These are phyloP conservation scores for Magallana nippona DNA, from an alignment of 2,888 invertebrate genomes.

Conservation along the genomic window DNA sequence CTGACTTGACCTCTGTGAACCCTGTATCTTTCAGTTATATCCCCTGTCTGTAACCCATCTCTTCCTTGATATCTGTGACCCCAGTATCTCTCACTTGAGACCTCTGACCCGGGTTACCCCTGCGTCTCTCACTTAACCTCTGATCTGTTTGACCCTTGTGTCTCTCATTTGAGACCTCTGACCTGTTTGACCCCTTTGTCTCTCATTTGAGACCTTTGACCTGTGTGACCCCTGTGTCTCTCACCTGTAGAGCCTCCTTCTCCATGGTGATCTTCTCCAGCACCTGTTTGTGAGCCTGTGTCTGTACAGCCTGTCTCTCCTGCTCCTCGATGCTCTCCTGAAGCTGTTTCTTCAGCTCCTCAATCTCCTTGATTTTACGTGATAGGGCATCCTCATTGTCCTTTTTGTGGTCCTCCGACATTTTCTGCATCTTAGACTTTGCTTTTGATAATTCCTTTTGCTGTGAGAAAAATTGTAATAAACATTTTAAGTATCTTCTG, in stretches of 20 bases:
- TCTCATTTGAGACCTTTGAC: background rate
- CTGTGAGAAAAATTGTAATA: constrained; percentile 59
- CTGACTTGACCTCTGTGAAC: too few species aligned
- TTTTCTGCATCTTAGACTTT: constrained; percentile 66
- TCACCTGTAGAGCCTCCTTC: constrained; percentile 72
- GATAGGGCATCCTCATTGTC: constrained; percentile 66
- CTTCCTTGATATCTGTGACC: too few species aligned
- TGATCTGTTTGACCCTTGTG: too few species aligned
- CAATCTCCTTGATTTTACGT: constrained; percentile 70
- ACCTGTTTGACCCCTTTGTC: too few species aligned
- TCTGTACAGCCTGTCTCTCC: constrained; percentile 68
- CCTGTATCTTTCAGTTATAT: too few species aligned
- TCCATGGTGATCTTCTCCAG: constrained; percentile 70
- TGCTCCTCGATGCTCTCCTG: constrained; percentile 60
- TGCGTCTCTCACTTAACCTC: background rate
- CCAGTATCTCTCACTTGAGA: too few species aligned
- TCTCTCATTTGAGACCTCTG: too few species aligned
- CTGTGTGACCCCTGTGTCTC: background rate
- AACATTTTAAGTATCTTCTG: background rate
- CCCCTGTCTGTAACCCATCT: too few species aligned
- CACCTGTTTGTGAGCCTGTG: constrained; percentile 72
- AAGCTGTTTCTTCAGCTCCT: constrained; percentile 67
- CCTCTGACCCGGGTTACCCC: too few species aligned
- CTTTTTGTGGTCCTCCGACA: constrained; percentile 66
- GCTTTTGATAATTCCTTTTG: constrained; percentile 73